Evolutionary conservation across 2,888 invertebrate genomes (phyloP), one percentile per base, ranked within the genome.

Genomic region (Hylaea fasciaria): DNA sequence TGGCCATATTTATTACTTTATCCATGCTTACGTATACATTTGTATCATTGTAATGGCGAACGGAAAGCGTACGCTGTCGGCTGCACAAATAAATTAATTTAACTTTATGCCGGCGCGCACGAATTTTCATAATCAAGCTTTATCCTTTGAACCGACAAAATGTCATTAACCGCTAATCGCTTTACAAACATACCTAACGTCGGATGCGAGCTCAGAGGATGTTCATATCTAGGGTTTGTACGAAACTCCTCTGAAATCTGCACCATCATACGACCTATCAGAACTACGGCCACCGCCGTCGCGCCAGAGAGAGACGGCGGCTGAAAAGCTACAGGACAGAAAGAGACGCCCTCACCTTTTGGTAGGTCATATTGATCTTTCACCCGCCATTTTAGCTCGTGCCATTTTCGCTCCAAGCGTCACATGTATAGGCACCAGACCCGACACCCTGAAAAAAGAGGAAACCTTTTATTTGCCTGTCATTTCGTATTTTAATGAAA

Each of bases 301-400:
- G 78, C 81, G 87, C 73, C 76, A 73, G 83, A 90, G 67, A 65
- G 82, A 78, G 86, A 88, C 12, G 55, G 68, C 55, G 56, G 71
- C 17, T 73, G 59, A 55, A 72, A 72, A 52, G 43, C 17, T 12
- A 47, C 55, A 61, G 58, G 89, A 65, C 71, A 41, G 79, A 89
- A 64, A 71, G 80, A 68, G 88, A 87, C 37, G 76, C 79, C 57
- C 64, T 78, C 52, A 85, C 85, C 87, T 88, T 91, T 90, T 83
- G 88, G 89, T 89, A 83, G 89, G 82, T 90, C 86, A 91, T 92
- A 93, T 92, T 93, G 92, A 93, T 93, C 92, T 92, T 89, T 90
- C 89, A 89, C 87, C 91, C 91, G 90, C 92, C 92, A 91, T 92
- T 91, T 91, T 91, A 89, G 82, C 81, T 78, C 79, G 84, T 81